Evolutionary conservation across 1,140 invertebrate species (phyloP).

Genomic region (Saccostrea echinata): DNA sequence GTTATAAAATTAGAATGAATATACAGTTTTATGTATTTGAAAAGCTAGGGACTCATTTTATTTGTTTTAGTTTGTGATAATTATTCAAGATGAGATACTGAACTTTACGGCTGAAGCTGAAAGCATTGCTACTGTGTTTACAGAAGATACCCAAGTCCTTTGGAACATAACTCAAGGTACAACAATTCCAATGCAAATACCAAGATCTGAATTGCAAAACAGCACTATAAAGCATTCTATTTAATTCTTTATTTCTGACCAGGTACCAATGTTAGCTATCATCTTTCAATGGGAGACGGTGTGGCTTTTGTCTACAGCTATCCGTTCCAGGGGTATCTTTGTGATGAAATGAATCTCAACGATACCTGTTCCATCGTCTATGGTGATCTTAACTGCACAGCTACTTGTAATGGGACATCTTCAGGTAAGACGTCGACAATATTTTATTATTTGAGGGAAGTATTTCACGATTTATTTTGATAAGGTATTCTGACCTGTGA

Average conservation of each 20-base stretch:
- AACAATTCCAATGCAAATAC: neutral
- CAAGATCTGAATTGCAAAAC: neutral
- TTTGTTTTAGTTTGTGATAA: neutral
- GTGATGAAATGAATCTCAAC: slow-evolving; percentile 13
- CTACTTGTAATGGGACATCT: neutral
- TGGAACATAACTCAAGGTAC: neutral
- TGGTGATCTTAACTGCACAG: neutral
- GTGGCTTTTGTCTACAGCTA: slow-evolving; percentile 46
- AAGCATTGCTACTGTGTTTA: neutral
- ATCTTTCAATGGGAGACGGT: slow-evolving; percentile 56
- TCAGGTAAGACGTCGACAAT: neutral
- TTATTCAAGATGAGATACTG: slow-evolving; percentile 32
- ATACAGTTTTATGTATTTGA: no score
- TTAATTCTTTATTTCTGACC: neutral
- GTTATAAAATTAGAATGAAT: no score
- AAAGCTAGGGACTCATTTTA: no score
- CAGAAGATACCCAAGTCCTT: neutral
- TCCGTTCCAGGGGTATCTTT: slow-evolving; percentile 32
- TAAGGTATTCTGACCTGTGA: no score
- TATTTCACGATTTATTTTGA: neutral
- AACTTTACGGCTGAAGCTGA: neutral
- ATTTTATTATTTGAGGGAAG: neutral
- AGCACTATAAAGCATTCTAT: neutral
- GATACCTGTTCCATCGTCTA: neutral
- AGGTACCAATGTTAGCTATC: slow-evolving; percentile 62